A percentile compares a stretch with the other conserved stretches of the same genome.
Conservation (phyloP, 2,888 invertebrate species). For the Dugesia japonica region DNA sequence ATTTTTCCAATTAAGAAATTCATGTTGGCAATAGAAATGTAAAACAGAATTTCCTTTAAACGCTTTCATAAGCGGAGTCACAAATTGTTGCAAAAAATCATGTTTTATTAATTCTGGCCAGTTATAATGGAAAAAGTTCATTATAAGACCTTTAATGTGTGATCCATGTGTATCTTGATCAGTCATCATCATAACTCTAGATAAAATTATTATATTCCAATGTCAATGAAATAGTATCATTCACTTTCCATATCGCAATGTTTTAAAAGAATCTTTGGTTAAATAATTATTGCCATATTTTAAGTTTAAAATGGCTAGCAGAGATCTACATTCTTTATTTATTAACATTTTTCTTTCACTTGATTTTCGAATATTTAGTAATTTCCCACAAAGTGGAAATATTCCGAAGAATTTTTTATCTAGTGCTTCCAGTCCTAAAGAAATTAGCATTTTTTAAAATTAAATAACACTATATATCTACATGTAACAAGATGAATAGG, state of each 20-base stretch:
- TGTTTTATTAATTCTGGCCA: slow-evolving; percentile 76
- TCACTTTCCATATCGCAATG: slow-evolving; percentile 57
- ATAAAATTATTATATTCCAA: no score
- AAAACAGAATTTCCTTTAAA: slow-evolving; percentile 63
- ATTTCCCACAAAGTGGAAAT: slow-evolving; percentile 84
- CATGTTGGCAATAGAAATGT: slow-evolving; percentile 85
- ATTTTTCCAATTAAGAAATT: slow-evolving; percentile 89
- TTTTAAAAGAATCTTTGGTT: slow-evolving; percentile 54
- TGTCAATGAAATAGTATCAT: no score
- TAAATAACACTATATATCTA: no score
- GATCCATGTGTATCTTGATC: slow-evolving; percentile 91
- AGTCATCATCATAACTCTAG: slow-evolving; percentile 83
- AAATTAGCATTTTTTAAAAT: no score
- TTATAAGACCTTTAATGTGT: slow-evolving; percentile 89
- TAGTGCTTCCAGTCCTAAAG: slow-evolving; percentile 62
- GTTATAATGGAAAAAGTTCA: slow-evolving; percentile 93
- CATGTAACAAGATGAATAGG: no score
- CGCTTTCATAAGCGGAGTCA: slow-evolving; percentile 91
- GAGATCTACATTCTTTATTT: slow-evolving; percentile 84
- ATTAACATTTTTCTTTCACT: slow-evolving; percentile 76
- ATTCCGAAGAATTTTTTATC: slow-evolving; percentile 87
- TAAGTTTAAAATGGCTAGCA: slow-evolving; percentile 85
- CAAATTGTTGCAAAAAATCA: slow-evolving; percentile 78
- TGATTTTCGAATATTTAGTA: slow-evolving; percentile 89
- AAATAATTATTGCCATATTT: slow-evolving; percentile 73